These are phyloP conservation scores for Myiozetetes cayanensis DNA, from an alignment of 2,113 vertebrate species.

Conservation along the genomic window DNA sequence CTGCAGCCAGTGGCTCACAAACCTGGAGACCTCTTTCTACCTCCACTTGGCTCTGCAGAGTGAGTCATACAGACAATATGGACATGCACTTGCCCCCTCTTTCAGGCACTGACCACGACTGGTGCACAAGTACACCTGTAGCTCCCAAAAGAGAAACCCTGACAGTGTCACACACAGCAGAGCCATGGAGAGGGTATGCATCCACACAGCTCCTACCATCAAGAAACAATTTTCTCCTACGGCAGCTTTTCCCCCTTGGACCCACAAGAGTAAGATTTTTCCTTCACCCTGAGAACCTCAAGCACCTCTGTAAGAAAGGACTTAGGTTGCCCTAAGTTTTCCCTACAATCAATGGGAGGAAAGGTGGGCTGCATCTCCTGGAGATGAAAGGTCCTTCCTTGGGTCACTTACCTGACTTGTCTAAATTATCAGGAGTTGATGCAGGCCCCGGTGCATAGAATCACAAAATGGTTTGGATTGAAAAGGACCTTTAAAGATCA, in stretches of 20 bases:
- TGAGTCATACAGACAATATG: background rate
- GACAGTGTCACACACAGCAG: background rate
- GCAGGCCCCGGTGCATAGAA: background rate
- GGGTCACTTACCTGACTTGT: background rate
- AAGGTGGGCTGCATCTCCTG: background rate
- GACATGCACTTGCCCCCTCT: too few species aligned
- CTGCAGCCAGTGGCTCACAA: fast-evolving
- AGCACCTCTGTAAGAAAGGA: background rate
- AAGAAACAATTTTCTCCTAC: background rate
- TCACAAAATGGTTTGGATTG: background rate
- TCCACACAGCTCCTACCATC: background rate
- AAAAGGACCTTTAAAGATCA: background rate
- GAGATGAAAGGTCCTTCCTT: background rate
- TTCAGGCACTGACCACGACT: fast-evolving
- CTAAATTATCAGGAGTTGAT: background rate
- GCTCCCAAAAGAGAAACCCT: background rate
- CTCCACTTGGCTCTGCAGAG: background rate
- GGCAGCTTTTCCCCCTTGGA: background rate
- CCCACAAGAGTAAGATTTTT: background rate
- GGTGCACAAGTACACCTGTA: background rate
- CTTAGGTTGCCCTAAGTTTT: background rate
- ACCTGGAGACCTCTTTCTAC: background rate
- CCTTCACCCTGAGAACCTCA: background rate
- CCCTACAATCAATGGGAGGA: background rate
- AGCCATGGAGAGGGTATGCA: background rate